phyloP scores from a whole-genome alignment of 2,113 vertebrate species.

The Dicrurus megarhynchus region DNA sequence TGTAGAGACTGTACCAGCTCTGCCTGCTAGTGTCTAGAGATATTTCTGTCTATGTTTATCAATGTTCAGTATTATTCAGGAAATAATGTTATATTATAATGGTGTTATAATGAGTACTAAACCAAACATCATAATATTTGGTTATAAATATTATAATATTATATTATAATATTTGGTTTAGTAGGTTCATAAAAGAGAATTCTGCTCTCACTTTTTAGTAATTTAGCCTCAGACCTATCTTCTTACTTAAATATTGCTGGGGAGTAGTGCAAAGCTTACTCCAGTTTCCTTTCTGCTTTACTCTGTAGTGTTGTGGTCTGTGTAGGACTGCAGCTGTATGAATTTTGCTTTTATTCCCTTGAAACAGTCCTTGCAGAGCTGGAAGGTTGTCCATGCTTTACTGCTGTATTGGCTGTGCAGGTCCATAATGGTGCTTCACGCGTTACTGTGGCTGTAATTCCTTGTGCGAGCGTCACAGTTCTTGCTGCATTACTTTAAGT shows the following conservation, averaged over 20 bases:
- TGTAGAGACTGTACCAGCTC: background rate
- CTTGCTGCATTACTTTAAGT: background rate
- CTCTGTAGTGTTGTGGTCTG: background rate
- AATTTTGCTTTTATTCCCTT: background rate
- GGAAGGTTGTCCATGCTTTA: background rate
- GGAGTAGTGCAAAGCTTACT: background rate
- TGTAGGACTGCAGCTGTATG: accelerated
- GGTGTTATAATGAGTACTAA: too few species aligned
- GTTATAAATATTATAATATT: too few species aligned
- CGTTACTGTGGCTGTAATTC: background rate
- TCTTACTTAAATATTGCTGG: background rate
- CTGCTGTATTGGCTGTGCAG: background rate
- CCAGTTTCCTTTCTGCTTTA: background rate
- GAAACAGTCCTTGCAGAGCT: background rate
- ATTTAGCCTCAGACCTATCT: background rate
- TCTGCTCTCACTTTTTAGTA: background rate
- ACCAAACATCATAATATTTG: too few species aligned
- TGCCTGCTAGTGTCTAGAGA: background rate
- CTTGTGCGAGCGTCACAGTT: background rate
- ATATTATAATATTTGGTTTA: background rate
- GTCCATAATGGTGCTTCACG: background rate
- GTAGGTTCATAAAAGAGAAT: background rate
- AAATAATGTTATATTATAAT: background rate
- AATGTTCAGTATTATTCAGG: background rate
- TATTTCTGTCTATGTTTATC: background rate